Conservation (phyloP, 2,888 invertebrate genomes). For the Teleogryllus oceanicus region DNA sequence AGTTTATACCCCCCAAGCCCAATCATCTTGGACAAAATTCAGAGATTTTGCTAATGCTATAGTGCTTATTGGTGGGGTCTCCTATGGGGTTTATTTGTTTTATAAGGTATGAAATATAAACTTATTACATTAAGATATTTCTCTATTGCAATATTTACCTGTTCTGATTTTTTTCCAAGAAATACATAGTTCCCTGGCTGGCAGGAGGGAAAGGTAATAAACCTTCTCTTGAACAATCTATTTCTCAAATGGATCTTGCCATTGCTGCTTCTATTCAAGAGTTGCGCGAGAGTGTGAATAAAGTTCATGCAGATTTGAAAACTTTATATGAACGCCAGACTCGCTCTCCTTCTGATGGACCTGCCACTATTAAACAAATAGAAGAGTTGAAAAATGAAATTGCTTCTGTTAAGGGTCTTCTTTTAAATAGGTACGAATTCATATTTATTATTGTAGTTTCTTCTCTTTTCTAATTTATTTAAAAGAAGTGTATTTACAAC, state of each 20-base stretch:
- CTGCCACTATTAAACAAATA: constrained; percentile 58
- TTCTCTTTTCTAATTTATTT: constrained; percentile 22
- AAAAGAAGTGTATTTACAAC: constrained; percentile 27
- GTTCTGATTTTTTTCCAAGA: constrained; percentile 47
- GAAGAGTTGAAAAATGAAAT: constrained; percentile 66
- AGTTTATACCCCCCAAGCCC: constrained; percentile 12
- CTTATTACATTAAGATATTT: background rate
- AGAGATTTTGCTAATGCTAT: constrained; percentile 68
- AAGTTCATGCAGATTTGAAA: constrained; percentile 64
- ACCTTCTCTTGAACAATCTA: constrained; percentile 58
- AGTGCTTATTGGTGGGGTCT: constrained; percentile 71
- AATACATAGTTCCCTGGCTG: constrained; percentile 61
- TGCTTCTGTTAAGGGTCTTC: constrained; percentile 67
- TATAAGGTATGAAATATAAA: constrained; percentile 63
- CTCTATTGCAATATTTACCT: background rate
- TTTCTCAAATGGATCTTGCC: constrained; percentile 65
- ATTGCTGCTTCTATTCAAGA: constrained; percentile 58
- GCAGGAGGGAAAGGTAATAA: constrained; percentile 67
- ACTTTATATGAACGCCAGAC: constrained; percentile 39
- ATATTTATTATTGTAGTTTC: background rate
- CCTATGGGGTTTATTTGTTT: constrained; percentile 75
- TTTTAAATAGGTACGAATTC: constrained; percentile 60
- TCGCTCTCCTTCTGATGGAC: constrained; percentile 41
- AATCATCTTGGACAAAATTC: constrained; percentile 43
- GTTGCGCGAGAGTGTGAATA: constrained; percentile 61